phyloP scores from a whole-genome alignment of 1,140 invertebrate genomes.

The Drosophila pectinifera region DNA sequence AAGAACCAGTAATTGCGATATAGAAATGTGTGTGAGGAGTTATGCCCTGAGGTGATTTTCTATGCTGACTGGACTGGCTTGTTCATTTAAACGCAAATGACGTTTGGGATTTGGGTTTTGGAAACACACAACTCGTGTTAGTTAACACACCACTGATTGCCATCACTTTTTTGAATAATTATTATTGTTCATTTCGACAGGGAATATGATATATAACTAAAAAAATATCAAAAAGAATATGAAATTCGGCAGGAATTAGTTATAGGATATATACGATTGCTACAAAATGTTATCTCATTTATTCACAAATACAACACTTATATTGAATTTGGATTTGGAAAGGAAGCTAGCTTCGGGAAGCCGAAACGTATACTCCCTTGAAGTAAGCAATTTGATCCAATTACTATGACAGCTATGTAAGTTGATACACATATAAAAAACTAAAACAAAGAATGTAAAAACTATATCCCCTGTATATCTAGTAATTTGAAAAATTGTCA shows the following conservation, averaged over 20 bases:
- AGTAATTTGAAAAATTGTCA: too few relatives aligned
- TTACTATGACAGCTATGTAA: too few relatives aligned
- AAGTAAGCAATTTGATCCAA: too few relatives aligned
- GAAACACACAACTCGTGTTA: slow-evolving; percentile 12
- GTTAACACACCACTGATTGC: slow-evolving; percentile 46
- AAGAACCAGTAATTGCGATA: slow-evolving; percentile 8
- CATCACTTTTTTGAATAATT: slow-evolving; percentile 13
- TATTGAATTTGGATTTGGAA: too few relatives aligned
- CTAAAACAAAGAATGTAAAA: too few relatives aligned
- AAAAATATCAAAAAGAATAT: not conserved
- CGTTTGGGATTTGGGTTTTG: slow-evolving; percentile 54
- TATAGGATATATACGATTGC: too few relatives aligned
- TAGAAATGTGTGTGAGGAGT: not conserved
- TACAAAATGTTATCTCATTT: too few relatives aligned
- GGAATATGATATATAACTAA: slow-evolving; percentile 1
- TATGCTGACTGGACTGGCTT: slow-evolving; percentile 9
- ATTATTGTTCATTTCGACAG: not conserved
- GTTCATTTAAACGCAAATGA: slow-evolving; percentile 78
- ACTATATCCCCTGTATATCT: too few relatives aligned
- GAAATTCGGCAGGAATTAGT: not conserved
- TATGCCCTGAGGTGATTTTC: slow-evolving; percentile 3
- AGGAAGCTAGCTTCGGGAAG: too few relatives aligned
- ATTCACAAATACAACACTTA: too few relatives aligned
- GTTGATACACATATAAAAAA: too few relatives aligned
- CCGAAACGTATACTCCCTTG: too few relatives aligned